Base-by-base conservation (phyloP, 64 coral and sea anemone species). In the Pachyseris speciosa region DNA sequence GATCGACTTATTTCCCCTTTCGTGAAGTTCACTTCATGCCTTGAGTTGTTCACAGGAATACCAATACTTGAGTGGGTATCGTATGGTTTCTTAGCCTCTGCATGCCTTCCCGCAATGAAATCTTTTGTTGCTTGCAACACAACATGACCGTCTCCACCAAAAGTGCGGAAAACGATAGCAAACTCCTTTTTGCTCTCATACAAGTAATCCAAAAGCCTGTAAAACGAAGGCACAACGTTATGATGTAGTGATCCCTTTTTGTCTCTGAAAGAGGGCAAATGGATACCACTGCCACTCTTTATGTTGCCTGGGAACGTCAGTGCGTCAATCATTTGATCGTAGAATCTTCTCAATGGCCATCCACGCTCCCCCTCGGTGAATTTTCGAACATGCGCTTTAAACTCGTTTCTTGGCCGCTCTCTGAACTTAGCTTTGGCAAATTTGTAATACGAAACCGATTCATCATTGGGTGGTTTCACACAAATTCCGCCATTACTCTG, bases 111-210 rank as follows among this genome's bases (percentile, higher is more conserved):
- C 9, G 78, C 49, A 25, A 87, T 0, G 33, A 88, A 93, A 75
- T 93, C 85, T 26, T 83, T 83, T 40, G 88, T 89, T 69, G 83
- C 79, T 30, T 89, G 51, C 30, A 96, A n/a, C 69, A 86, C 90
- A 42, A 86, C 28, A 1, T 89, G 65, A 11, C 94, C 94, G 72
- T 96, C 94, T 5, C 61, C 37, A 6, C 94, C 94, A 93, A 96
- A 96, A 30, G 94, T 96, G 0, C 94, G 85, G 53, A 93, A 90
- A 89, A 96, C 76, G 65, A 96, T 79, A 17, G 90, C 49, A 66
- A 96, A 96, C 42, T 96, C 91, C 53, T 72, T 88, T 37, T 80
- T 52, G 11, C 84, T 88, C 2, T 85, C 33, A 16, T 85, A 17
- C 25, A 96, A 73, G 89, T 86, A 31, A 17, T 73, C 75, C 10